Evolutionary conservation across 1,140 invertebrate genomes (phyloP), one percentile per base, ranked within the genome.

Genomic region (Hypsibius dujardini): DNA sequence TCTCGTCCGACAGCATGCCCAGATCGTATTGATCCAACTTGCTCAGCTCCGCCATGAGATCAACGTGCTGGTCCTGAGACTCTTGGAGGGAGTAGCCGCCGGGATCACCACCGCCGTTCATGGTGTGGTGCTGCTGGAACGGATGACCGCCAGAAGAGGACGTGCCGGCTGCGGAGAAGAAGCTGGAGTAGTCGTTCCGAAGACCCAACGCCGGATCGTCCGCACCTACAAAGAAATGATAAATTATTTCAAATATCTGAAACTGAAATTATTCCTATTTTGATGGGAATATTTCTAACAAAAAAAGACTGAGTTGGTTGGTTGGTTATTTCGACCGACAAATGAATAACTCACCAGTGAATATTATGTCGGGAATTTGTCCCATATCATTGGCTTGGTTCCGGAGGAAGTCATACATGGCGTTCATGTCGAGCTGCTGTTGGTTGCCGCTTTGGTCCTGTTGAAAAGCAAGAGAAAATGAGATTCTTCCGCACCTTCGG

Each of bases 21-120:
- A 67, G 62, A 15, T 12, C 62, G 62, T 67, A 12, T 42, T 67
- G 62, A 45, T 67, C 62, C 42, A 67, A 7, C 42, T 67, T 67
- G 7, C 12, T 15, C 42, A 67, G 3, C 12, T 67, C 12, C 50
- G 7, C 50, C 62, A 67, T 7, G 62, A 67, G 62, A 67, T 67
- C 62, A 67, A 67, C 42, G 45, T 12, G 7, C 45, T 67, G 12
- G 12, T 67, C 12, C 12, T 42, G 12, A 15, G 45, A 67, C 45
- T 3, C 42, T 45, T 67, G 62, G 3, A 42, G 3, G 12, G 62
- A 12, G 62, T 15, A 67, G 12, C 3, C 3, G 62, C 45, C 12
- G 62, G 12, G 7, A 12, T n/a, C 50, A 12, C 50, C 50, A 56
- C 7, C 7, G 7, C 50, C 50, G n/a, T 56, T 56, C 7, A n/a